Base-by-base conservation (phyloP, 2,797 vertebrate genomes). In the Argentina silus region DNA sequence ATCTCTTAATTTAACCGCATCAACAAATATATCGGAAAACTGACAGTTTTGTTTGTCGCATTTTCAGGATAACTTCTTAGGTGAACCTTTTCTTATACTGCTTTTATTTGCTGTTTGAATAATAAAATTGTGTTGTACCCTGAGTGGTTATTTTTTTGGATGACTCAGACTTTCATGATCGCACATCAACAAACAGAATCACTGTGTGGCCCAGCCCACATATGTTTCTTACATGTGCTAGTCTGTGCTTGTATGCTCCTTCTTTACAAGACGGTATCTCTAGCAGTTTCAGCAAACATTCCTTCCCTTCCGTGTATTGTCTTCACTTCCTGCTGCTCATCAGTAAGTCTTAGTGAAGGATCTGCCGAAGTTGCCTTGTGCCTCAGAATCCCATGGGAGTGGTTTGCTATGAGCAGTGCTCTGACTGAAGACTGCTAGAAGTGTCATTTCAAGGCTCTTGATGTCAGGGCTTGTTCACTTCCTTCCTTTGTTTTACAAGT, bases 291-390 rank as follows among this genome's bases (percentile, higher is more conserved):
- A 14, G 61, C 23, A 6, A 3, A 50, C 44, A 51, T 67, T 23
- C 68, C 14, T 60, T 8, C 12, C 36, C 50, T 68, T 68, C 56
- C 68, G 43, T 14, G 11, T 9, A 70, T 60, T 60, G 68, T 70
- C 55, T 47, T 9, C n/a, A 14, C 48, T 45, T 72, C 70, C 70
- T 72, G 45, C 6, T 42, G 9, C 23, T 53, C 69, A 50, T 71
- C 45, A 7, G 47, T 45, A 48, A 45, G 42, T 19, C 17, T 63
- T 2, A 8, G 47, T 7, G 9, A 23, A 50, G 19, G 11, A 27
- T 51, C 64, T 66, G 14, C 12, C 47, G 15, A 19, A 7, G 21
- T 7, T 43, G 15, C n/a, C 42, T 62, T 3, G 3, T 43, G 36
- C 15, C 55, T 62, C 14, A 62, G 60, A 14, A 5, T 14, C 51